Evolutionary conservation across 2,888 invertebrate species (phyloP).

Genomic region (Tetheella fluctuosa): DNA sequence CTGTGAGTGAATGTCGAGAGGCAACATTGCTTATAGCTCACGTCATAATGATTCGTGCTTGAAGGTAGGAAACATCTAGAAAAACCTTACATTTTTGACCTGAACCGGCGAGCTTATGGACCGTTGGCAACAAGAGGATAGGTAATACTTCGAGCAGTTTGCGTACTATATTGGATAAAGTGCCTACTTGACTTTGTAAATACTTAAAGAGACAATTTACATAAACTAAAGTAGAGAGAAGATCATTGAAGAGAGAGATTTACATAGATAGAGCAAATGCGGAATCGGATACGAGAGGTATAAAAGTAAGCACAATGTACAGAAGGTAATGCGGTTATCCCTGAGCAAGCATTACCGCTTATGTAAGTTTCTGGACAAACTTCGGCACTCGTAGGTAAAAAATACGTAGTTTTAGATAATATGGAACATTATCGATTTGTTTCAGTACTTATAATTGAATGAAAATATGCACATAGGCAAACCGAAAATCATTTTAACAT

Average conservation of each 20-base stretch:
- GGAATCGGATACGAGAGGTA: slow-evolving; percentile 1
- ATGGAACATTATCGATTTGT: background rate
- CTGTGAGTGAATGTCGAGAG: slow-evolving; percentile 43
- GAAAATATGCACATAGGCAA: too few relatives aligned
- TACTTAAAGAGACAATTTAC: background rate
- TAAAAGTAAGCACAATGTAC: slow-evolving; percentile 6
- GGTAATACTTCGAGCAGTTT: slow-evolving; percentile 14
- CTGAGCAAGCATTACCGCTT: slow-evolving; percentile 4
- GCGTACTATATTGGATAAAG: slow-evolving; percentile 2
- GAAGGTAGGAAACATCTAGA: slow-evolving; percentile 29
- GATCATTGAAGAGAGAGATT: slow-evolving; percentile 1
- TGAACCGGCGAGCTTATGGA: slow-evolving; percentile 1
- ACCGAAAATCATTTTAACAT: background rate
- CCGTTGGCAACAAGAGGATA: slow-evolving; percentile 10
- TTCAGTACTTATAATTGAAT: background rate
- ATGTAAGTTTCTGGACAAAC: slow-evolving; percentile 2
- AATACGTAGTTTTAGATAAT: background rate
- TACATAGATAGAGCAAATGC: slow-evolving; percentile 6
- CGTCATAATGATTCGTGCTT: slow-evolving; percentile 47
- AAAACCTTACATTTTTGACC: too few relatives aligned
- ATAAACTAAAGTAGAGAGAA: background rate
- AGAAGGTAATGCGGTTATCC: slow-evolving; percentile 4
- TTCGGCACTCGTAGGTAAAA: background rate
- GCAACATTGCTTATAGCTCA: slow-evolving; percentile 48
- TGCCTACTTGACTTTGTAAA: slow-evolving; percentile 12